Percentiles rank a stretch among this genome's conserved stretches.
Conservation (phyloP, 2,888 invertebrate genomes). For the Chrysotoxum bicinctum region DNA sequence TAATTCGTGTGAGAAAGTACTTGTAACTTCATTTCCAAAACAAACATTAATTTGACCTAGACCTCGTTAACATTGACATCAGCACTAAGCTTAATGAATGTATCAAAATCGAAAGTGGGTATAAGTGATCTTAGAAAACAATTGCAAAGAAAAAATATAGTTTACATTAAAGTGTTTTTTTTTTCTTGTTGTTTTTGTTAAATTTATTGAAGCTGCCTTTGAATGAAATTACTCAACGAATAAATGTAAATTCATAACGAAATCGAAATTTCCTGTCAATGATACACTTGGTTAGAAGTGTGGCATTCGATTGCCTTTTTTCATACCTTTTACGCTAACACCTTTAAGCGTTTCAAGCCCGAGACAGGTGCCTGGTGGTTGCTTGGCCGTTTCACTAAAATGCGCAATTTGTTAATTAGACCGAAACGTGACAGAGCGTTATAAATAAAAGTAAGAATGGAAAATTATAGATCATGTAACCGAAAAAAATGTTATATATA, state of each 20-base stretch:
- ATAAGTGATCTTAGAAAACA: not conserved
- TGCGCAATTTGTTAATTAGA: slow-evolving; percentile 66
- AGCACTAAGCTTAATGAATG: not conserved
- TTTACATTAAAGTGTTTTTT: not conserved
- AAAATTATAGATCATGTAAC: slow-evolving; percentile 30
- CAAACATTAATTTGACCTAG: slow-evolving; percentile 19
- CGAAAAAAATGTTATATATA: not conserved
- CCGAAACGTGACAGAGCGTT: slow-evolving; percentile 53
- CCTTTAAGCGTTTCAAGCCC: not conserved
- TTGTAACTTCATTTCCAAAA: not conserved
- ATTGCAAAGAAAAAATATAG: not conserved
- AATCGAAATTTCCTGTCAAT: slow-evolving; percentile 11
- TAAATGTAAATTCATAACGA: slow-evolving; percentile 8
- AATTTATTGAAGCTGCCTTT: not conserved
- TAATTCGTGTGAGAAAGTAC: slow-evolving; percentile 26
- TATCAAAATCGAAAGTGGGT: slow-evolving; percentile 4
- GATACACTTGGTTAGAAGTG: slow-evolving; percentile 15
- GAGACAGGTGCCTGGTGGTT: not conserved
- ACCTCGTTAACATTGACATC: slow-evolving; percentile 1
- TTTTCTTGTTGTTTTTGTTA: not conserved
- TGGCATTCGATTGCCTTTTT: slow-evolving; percentile 17
- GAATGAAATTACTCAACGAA: not conserved
- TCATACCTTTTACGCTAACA: not conserved
- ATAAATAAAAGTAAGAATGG: slow-evolving; percentile 24
- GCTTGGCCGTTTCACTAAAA: not conserved